phyloP scores from a whole-genome alignment of 2,888 invertebrate genomes.

The Apamea sordens region DNA sequence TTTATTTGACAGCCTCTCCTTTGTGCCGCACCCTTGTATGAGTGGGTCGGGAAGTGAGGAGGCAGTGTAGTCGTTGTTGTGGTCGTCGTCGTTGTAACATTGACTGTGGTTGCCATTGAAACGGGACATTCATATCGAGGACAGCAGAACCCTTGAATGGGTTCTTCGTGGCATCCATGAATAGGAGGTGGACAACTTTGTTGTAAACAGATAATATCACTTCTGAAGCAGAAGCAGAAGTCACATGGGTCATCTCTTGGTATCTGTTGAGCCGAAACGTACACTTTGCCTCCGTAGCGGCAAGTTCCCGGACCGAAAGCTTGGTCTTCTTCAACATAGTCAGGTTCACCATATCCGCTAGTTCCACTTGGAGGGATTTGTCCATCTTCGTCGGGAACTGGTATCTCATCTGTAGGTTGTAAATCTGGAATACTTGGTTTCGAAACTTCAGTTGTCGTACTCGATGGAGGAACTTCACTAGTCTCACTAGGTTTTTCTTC shows the following conservation, averaged over 20 bases:
- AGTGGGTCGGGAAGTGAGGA: conserved; percentile 95
- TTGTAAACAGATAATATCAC: conserved; percentile 98
- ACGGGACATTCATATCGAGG: conserved; percentile 98
- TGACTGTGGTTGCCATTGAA: conserved; percentile 95
- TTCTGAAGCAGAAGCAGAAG: conserved; percentile 99
- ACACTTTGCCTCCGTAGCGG: conserved; percentile 97
- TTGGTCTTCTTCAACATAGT: conserved; percentile 94
- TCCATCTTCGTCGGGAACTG: conserved; percentile 79
- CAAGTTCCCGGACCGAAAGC: conserved; percentile 97
- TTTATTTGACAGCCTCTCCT: conserved; percentile 96
- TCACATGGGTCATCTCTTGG: conserved; percentile 98
- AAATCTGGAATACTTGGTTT: conserved; percentile 78
- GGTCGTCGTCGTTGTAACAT: conserved; percentile 96
- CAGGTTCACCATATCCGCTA: conserved; percentile 90
- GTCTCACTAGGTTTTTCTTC: conserved; percentile 74
- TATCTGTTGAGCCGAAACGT: conserved; percentile 98
- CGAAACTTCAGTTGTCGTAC: conserved; percentile 73
- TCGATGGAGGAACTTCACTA: conserved; percentile 65
- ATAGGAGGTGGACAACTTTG: conserved; percentile 99
- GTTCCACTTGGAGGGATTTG: conserved; percentile 82
- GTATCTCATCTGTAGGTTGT: conserved; percentile 80
- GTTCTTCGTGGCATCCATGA: conserved; percentile 97
- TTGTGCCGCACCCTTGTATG: conserved; percentile 93
- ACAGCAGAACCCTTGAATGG: conserved; percentile 98
- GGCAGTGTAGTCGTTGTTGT: conserved; percentile 96